These are phyloP conservation scores for Temnothorax ravouxi DNA, from an alignment of 2,888 invertebrate species.

Conservation along the genomic window DNA sequence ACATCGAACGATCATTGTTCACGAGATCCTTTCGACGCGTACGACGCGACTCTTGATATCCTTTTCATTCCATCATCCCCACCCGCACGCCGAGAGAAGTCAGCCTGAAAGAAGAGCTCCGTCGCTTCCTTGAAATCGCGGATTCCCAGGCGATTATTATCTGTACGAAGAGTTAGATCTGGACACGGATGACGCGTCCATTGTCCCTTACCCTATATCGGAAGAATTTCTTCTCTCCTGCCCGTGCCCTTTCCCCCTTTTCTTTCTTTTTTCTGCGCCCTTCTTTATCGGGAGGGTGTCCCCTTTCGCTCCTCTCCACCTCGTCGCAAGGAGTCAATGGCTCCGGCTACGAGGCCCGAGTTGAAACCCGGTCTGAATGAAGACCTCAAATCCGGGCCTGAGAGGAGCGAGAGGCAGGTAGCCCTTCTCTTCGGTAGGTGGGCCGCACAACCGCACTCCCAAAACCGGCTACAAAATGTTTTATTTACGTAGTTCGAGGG, in stretches of 20 bases:
- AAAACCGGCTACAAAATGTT: slow-evolving; percentile 81
- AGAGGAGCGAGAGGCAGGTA: slow-evolving; percentile 73
- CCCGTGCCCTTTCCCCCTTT: neutral
- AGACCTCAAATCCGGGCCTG: slow-evolving; percentile 74
- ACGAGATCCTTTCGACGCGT: slow-evolving; percentile 59
- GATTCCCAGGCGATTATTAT: slow-evolving; percentile 86
- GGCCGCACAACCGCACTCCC: slow-evolving; percentile 80
- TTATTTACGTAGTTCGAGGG: slow-evolving; percentile 76
- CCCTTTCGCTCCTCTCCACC: slow-evolving; percentile 21
- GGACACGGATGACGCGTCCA: slow-evolving; percentile 57
- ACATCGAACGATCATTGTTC: slow-evolving; percentile 56
- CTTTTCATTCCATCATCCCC: slow-evolving; percentile 50
- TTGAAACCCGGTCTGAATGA: slow-evolving; percentile 75
- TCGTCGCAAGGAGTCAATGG: slow-evolving; percentile 52
- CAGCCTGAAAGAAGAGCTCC: slow-evolving; percentile 56
- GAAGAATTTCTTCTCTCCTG: slow-evolving; percentile 38
- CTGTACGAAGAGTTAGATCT: slow-evolving; percentile 77
- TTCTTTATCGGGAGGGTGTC: slow-evolving; percentile 46
- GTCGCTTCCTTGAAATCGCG: slow-evolving; percentile 74
- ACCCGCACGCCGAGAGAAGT: slow-evolving; percentile 53
- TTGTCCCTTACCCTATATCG: slow-evolving; percentile 71
- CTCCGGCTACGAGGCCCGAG: slow-evolving; percentile 60
- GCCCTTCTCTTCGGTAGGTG: slow-evolving; percentile 78
- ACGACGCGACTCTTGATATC: slow-evolving; percentile 49
- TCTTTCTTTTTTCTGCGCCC: slow-evolving; percentile 1